Conservation (phyloP, 2,113 vertebrate genomes). For the Himantopus leucocephalus region DNA sequence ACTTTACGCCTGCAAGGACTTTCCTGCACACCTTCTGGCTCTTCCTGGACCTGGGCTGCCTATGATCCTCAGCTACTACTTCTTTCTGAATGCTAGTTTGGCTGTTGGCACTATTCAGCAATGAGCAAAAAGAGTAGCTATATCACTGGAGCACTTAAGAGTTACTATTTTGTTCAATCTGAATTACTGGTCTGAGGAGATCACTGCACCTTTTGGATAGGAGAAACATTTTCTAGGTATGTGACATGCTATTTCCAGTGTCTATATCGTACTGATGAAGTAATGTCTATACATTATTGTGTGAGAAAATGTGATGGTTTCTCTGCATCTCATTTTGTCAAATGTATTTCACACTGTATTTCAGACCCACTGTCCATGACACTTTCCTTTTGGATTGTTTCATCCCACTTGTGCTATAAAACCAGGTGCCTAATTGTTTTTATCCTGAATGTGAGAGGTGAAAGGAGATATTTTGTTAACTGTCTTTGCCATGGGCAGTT, state of each 20-base stretch:
- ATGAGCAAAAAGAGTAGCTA: neutral
- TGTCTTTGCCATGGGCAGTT: neutral
- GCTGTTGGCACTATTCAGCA: neutral
- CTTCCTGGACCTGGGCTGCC: neutral
- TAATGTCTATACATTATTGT: neutral
- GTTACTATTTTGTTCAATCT: neutral
- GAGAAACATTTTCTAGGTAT: neutral
- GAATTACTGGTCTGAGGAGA: neutral
- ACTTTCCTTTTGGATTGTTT: neutral
- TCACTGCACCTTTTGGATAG: neutral
- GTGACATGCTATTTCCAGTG: neutral
- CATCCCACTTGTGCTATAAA: neutral
- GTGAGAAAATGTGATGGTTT: neutral
- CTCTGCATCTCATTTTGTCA: neutral
- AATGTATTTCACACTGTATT: neutral
- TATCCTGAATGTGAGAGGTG: neutral
- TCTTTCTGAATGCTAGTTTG: neutral
- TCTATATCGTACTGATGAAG: neutral
- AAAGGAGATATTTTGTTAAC: neutral
- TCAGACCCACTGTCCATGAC: neutral
- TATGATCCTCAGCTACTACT: neutral
- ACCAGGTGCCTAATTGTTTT: neutral
- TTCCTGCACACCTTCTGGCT: neutral
- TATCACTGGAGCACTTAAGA: neutral
- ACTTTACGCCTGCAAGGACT: neutral